Conservation (phyloP, 2,888 invertebrate species). For the Dimorphilus gyrociliatus region DNA sequence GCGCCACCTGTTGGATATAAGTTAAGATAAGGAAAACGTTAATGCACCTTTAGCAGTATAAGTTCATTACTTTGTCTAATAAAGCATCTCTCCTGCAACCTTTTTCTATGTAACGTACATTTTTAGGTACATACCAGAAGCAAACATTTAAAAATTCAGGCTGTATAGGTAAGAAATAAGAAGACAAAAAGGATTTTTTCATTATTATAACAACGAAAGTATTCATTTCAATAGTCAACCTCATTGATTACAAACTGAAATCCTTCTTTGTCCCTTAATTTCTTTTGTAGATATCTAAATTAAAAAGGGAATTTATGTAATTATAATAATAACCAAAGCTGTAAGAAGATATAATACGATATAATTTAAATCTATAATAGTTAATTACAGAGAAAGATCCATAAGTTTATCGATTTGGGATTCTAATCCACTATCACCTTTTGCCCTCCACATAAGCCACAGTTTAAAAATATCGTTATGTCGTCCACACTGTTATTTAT, state of each 20-base stretch:
- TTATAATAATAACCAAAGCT: no score
- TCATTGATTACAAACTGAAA: slow-evolving; percentile 19
- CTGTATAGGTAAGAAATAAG: slow-evolving; percentile 40
- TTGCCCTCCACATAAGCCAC: slow-evolving; percentile 97
- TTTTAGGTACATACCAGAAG: slow-evolving; percentile 95
- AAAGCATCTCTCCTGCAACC: slow-evolving; percentile 42
- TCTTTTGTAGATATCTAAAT: slow-evolving; percentile 23
- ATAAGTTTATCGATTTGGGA: slow-evolving; percentile 81
- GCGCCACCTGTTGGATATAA: slow-evolving; percentile 70
- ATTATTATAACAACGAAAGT: no score
- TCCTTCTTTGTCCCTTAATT: slow-evolving; percentile 16
- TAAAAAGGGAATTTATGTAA: no score
- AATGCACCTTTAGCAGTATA: no score
- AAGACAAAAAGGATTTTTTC: no score
- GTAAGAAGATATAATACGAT: no score
- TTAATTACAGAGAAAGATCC: slow-evolving; percentile 66
- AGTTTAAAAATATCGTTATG: slow-evolving; percentile 98
- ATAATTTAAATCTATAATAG: no score
- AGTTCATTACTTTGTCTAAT: slow-evolving; percentile 17
- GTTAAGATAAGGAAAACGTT: no score
- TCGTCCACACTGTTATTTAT: slow-evolving; percentile 93
- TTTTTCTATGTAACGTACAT: slow-evolving; percentile 50
- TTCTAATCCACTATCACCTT: slow-evolving; percentile 73
- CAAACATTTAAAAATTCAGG: slow-evolving; percentile 93
- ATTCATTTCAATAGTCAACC: neutral